These are phyloP conservation scores for Sardina pilchardus DNA, from an alignment of 2,113 vertebrate genomes.

Conservation along the genomic window DNA sequence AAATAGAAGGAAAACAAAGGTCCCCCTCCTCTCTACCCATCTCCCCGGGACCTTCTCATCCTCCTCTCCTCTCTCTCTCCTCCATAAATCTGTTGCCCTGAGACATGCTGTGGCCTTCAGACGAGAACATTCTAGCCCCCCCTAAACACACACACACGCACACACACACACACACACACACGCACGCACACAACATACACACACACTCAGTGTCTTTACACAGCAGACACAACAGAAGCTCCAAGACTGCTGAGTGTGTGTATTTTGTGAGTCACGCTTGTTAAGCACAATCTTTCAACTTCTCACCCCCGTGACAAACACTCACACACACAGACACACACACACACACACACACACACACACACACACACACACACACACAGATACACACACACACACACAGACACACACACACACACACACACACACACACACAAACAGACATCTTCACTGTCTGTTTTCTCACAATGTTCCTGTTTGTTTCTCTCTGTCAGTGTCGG, in stretches of 20 bases:
- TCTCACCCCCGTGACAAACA: conserved; percentile 41
- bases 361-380: conserved; percentile 30
- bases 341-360: conserved; percentile 14
- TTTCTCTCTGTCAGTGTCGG: conserved; percentile 3
- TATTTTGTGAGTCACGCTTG: conserved; percentile 67
- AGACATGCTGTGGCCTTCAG: conserved; percentile 61
- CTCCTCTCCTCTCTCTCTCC: conserved; percentile 42
- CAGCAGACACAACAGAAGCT: conserved; percentile 43
- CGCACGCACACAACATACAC: neutral
- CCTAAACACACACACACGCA: conserved; percentile 15
- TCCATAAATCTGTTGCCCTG: conserved; percentile 66
- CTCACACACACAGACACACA: conserved; percentile 13
- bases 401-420: conserved; percentile 30
- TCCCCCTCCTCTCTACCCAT: conserved; percentile 4
- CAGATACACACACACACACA: conserved; percentile 30
- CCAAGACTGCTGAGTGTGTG: conserved; percentile 42
- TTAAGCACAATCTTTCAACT: conserved; percentile 65
- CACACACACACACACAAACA: conserved; percentile 39
- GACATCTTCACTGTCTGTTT: conserved; percentile 20
- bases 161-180: conserved; percentile 41
- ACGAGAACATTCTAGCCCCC: conserved; percentile 32
- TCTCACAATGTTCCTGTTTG: neutral
- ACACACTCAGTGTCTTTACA: conserved; percentile 25
- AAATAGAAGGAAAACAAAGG: neutral
- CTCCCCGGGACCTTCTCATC: conserved; percentile 43